Percentiles rank a stretch among this genome's conserved stretches.
Evolutionary conservation across 2,797 vertebrate species (phyloP).

Genomic region (Halcyon badia): DNA sequence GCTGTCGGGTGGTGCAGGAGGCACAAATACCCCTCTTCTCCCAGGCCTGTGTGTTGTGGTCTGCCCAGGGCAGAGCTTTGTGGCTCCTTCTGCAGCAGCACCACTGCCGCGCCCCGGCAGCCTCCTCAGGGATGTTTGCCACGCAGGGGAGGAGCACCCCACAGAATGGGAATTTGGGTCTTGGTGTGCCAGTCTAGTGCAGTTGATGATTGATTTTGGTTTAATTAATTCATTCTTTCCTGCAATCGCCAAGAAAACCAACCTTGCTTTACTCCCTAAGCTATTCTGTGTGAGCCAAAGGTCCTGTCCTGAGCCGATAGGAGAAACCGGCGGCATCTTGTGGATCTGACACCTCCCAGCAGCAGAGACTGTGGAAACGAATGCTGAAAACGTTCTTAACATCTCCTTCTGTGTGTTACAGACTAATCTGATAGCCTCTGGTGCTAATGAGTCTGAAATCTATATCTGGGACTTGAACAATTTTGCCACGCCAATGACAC

Average conservation of each 20-base stretch:
- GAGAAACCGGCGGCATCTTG: not conserved
- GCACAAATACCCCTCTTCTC: not conserved
- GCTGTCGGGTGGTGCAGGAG: not conserved
- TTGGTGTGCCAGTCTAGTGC: not conserved
- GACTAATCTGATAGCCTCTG: slow-evolving; percentile 95
- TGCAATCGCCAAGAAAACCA: not conserved
- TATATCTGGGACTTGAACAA: slow-evolving; percentile 99
- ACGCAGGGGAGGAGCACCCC: not conserved
- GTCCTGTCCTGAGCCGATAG: not conserved
- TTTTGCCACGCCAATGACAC: slow-evolving; percentile 95
- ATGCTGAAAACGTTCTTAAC: slow-evolving; percentile 2
- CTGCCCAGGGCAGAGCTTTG: not conserved
- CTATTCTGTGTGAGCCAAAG: not conserved
- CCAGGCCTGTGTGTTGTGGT: rapidly evolving
- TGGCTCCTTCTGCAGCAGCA: not conserved
- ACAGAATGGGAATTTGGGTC: not conserved
- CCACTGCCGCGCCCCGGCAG: not conserved
- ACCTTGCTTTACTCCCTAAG: not conserved
- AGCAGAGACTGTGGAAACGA: not conserved
- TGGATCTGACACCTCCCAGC: not conserved
- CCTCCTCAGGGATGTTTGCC: not conserved
- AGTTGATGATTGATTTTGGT: not conserved
- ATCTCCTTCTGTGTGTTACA: slow-evolving; percentile 64
- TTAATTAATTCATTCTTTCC: not conserved
- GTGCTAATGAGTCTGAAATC: slow-evolving; percentile 98